Percentiles rank a stretch among this genome's conserved stretches.
These are phyloP conservation scores for Drosophila imparisetae DNA, from an alignment of 2,888 invertebrate genomes.

Conservation along the genomic window DNA sequence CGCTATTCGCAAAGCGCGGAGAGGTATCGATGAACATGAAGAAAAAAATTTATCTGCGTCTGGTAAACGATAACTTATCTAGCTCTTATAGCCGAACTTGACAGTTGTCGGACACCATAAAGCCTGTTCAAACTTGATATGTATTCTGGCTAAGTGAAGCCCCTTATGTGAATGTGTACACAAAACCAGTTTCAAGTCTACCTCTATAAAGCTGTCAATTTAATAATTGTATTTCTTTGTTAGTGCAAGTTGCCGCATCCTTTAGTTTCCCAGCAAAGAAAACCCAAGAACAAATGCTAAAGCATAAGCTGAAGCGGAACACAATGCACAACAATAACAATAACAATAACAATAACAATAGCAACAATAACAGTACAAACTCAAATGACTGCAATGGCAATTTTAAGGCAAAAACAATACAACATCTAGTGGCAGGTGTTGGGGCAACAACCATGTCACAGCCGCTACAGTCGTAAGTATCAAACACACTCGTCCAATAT, in stretches of 20 bases:
- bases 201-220: neutral
- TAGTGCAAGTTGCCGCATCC: neutral
- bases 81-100: neutral
- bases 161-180: no score
- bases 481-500: neutral
- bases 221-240: neutral
- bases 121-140: no score
- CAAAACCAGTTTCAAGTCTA: no score
- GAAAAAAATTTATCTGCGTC: no score
- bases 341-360: constrained; percentile 1
- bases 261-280: neutral
- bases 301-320: neutral
- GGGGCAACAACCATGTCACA: constrained; percentile 42
- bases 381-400: constrained; percentile 32
- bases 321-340: constrained; percentile 18
- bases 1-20: neutral
- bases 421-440: constrained; percentile 18
- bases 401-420: constrained; percentile 18
- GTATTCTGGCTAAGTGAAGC: no score
- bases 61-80: neutral
- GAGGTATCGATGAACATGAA: neutral
- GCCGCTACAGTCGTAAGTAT: constrained; percentile 81
- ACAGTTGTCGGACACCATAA: no score
- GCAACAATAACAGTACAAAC: constrained; percentile 25
- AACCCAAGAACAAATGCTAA: neutral